Evolutionary conservation across 2,113 vertebrate genomes (phyloP).

Genomic region (Thunnus maccoyii): DNA sequence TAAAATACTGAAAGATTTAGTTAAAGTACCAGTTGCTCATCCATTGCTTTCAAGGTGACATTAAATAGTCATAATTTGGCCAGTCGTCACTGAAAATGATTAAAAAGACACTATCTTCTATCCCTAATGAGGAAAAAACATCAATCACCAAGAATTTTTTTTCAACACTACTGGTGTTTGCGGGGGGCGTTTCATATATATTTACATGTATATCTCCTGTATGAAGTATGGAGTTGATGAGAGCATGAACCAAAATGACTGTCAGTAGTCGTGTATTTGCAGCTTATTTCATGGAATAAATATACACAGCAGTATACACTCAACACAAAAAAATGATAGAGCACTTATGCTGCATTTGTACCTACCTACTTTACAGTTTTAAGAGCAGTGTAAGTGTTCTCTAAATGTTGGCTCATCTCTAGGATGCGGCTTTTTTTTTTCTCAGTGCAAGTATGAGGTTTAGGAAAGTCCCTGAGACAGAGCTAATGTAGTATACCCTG

Average conservation of each 20-base stretch:
- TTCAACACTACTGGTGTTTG: no score
- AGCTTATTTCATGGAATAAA: background rate
- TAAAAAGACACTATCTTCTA: no score
- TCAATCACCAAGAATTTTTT: no score
- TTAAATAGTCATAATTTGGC: no score
- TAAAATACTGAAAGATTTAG: no score
- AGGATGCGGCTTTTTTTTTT: background rate
- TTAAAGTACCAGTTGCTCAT: no score
- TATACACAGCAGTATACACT: background rate
- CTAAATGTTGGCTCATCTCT: background rate
- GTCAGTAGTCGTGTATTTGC: background rate
- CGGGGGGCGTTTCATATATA: no score
- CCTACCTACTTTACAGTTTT: background rate
- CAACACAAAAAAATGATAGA: background rate
- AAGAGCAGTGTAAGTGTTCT: constrained; percentile 3
- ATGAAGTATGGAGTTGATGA: no score
- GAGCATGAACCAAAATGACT: background rate
- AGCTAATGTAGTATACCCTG: constrained; percentile 31
- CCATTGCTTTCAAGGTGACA: no score
- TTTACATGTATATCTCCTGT: no score
- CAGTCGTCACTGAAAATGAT: no score
- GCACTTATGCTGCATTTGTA: background rate
- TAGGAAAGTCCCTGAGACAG: constrained; percentile 25
- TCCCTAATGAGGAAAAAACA: no score
- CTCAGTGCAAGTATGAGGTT: constrained; percentile 1